Base-by-base conservation (phyloP, 2,113 vertebrate genomes). In the Burhinus bistriatus region DNA sequence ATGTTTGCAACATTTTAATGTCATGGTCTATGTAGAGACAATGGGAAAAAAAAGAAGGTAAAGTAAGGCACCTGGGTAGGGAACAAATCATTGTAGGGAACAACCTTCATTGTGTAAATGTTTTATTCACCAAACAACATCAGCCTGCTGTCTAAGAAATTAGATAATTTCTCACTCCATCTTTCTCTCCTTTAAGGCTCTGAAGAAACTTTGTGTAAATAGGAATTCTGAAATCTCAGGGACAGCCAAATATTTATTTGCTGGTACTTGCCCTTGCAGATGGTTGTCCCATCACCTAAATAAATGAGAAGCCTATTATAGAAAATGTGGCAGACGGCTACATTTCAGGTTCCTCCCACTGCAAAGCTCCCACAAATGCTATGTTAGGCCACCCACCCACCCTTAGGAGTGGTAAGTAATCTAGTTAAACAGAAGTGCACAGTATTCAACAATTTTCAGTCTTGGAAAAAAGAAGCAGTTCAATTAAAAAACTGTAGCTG, bases 381-480 rank as follows among this genome's bases (percentile, higher is more conserved):
- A 2, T 49, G 19, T 70, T 55, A 84, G 75, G 49, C 76, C 59
- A 92, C 47, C 14, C 62, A 88, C 15, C 6, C 47, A 22, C 21
- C 29, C 38, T 87, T 68, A 92, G 79, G 93, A 92, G 59, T 65
- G 71, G 75, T 90, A 86, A 76, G 14, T 30, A 64, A 79, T 62
- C 54, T 83, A 44, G 34, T 62, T 70, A 47, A 81, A 71, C 15
- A 85, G 40, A 96, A 87, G 1, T 45, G 32, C 12, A 54, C 4
- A 29, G 5, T 52, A 44, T 34, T 64, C 19, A 76, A 62, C 32
- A 83, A 57, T 78, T 87, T 92, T 73, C 30, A 38, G 12, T 23
- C n/a, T 52, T 64, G 10, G 22, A 75, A 78, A 83, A 89, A 51
- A 75, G 5, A 42, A 82, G 8, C 5, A 22, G 29, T 66, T 89